Evolutionary conservation across 2,888 invertebrate genomes (phyloP), one percentile per base, ranked within the genome.

Genomic region (Polyommatus icarus): DNA sequence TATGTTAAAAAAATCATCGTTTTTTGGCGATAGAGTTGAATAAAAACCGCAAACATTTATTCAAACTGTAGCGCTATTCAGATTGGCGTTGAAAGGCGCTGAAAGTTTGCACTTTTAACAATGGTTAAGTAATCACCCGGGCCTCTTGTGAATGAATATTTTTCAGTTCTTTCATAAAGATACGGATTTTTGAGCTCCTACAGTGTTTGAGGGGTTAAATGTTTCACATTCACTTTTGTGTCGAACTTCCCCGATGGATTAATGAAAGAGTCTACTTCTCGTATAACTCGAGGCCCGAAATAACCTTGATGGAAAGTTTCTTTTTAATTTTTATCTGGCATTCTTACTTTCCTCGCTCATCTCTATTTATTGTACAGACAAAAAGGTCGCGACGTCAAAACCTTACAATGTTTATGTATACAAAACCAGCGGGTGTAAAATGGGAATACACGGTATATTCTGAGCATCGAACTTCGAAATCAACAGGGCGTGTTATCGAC

Each of bases 1-100:
- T 54, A 71, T 61, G 61, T 50, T 77, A 77, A 77, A 77, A 77
- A 77, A 54, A 24, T 73, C 71, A 72, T 77, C 72, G 57, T 77
- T 77, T 75, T 77, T 77, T 54, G 72, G 77, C 40, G 77, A 77
- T 36, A 36, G 72, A 72, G 77, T 71, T 76, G 75, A 78, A 80
- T 80, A 76, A 80, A 78, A 80, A 78, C 79, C 78, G 76, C 80
- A 80, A 80, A 78, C 77, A 79, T 79, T 80, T 79, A 78, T 80
- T 77, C 76, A 77, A 77, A 76, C 78, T 76, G 76, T 76, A 78
- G 61, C 78, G 78, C 71, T 76, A 78, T 78, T 76, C 77, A 78
- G 76, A 79, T 79, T 79, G 79, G 77, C 75, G 71, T 71, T 78
- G 78, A 77, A 78, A 80, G 79, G 78, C 76, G 78, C 57, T 78